Percentiles rank a stretch among this genome's conserved stretches.
phyloP scores from a whole-genome alignment of 2,888 invertebrate species.

The Pediacus dermestoides region DNA sequence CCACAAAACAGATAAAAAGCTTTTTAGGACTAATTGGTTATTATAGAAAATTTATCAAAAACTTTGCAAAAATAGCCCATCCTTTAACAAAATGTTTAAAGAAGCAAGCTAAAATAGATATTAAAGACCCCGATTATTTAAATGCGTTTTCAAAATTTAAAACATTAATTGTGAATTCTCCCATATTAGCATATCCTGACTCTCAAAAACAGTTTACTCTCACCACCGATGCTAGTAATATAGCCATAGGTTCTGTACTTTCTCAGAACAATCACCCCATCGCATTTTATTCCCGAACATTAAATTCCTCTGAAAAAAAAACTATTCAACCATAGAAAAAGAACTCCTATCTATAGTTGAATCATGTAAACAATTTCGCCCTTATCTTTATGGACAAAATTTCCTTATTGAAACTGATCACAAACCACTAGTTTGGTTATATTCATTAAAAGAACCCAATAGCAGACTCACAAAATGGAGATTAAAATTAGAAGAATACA shows the following conservation, averaged over 20 bases:
- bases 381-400: slow-evolving; percentile 21
- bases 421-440: slow-evolving; percentile 13
- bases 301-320: too few species aligned
- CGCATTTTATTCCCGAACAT: slow-evolving; percentile 7
- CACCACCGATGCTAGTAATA: too few species aligned
- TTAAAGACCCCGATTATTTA: too few species aligned
- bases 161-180: too few species aligned
- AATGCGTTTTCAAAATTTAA: too few species aligned
- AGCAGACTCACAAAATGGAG: slow-evolving; percentile 9
- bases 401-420: slow-evolving; percentile 13
- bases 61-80: too few species aligned
- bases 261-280: slow-evolving; percentile 11
- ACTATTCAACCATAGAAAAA: slow-evolving; percentile 15
- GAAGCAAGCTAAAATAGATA: too few species aligned
- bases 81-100: too few species aligned
- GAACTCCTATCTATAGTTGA: slow-evolving; percentile 13
- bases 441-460: slow-evolving; percentile 14
- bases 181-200: too few species aligned
- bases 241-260: slow-evolving; percentile 12
- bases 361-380: slow-evolving; percentile 25
- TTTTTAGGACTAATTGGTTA: too few species aligned
- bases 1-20: slow-evolving; percentile 32
- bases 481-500: slow-evolving; percentile 17
- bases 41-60: too few species aligned
- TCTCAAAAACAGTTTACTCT: too few species aligned